These are phyloP conservation scores for Pantherophis alleghaniensis DNA, from an alignment of 2,797 vertebrate genomes.

Conservation along the genomic window DNA sequence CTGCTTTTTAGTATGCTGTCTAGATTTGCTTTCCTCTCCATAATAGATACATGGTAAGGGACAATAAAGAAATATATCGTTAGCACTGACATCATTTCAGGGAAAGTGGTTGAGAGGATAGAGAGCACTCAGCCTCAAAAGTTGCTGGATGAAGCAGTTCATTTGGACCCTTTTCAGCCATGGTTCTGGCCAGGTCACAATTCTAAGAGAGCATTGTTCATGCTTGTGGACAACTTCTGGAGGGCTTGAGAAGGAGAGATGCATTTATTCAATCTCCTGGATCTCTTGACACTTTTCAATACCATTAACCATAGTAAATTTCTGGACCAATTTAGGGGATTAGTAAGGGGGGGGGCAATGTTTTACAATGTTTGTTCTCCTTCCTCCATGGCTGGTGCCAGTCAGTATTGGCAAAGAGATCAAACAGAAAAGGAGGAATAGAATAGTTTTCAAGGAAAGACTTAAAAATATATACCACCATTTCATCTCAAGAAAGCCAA, in stretches of 20 bases:
- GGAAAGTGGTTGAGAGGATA: neutral
- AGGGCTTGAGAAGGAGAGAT: neutral
- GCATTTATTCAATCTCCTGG: neutral
- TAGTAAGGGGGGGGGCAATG: neutral
- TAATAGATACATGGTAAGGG: neutral
- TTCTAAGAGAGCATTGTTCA: neutral
- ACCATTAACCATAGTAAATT: neutral
- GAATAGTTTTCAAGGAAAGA: neutral
- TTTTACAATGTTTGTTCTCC: neutral
- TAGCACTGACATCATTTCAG: neutral
- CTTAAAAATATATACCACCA: neutral
- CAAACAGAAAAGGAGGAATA: neutral
- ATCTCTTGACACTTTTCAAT: neutral
- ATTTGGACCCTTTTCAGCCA: neutral
- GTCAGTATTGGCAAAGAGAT: neutral
- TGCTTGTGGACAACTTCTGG: neutral
- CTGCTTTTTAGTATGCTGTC: too few species aligned
- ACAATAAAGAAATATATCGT: neutral
- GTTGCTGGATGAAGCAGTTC: neutral
- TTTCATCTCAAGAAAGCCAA: neutral
- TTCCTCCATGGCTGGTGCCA: neutral
- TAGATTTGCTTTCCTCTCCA: too few species aligned
- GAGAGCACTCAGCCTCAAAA: neutral
- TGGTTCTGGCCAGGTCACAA: neutral
- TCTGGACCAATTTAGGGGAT: neutral